These are phyloP conservation scores for Pterocles burchelli DNA, from an alignment of 2,113 vertebrate genomes.

Conservation along the genomic window DNA sequence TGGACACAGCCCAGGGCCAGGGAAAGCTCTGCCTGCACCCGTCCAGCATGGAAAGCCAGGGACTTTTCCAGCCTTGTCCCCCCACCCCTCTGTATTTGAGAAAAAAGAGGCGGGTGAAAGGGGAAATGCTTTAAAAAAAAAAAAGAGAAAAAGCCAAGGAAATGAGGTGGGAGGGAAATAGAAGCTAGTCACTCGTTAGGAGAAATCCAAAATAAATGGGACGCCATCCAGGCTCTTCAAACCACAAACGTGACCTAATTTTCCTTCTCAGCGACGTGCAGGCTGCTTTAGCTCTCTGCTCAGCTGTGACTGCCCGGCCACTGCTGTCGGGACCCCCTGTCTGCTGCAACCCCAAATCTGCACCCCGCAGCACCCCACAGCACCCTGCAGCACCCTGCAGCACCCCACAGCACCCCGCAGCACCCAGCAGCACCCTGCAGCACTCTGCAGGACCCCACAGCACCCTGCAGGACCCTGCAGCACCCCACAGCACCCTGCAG, in stretches of 20 bases:
- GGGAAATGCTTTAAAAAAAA: background rate
- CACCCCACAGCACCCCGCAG: too few species aligned
- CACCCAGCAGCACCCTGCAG: too few species aligned
- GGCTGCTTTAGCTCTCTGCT: background rate
- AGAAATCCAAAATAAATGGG: background rate
- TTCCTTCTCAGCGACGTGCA: background rate
- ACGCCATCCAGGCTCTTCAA: background rate
- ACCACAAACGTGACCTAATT: background rate
- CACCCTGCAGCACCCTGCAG: too few species aligned
- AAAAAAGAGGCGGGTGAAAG: background rate
- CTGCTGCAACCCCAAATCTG: background rate
- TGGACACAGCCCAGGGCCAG: background rate
- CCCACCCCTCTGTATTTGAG: background rate
- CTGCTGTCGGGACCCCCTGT: rapidly evolving
- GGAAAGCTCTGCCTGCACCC: background rate
- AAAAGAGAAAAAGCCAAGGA: background rate
- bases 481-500: background rate
- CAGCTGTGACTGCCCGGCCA: rapidly evolving
- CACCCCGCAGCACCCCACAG: background rate
- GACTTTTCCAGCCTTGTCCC: background rate
- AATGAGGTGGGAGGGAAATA: background rate
- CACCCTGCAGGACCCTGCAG: background rate
- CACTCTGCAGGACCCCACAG: too few species aligned
- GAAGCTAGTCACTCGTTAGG: background rate
- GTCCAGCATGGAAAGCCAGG: rapidly evolving